phyloP scores from a whole-genome alignment of 2,888 invertebrate species.

The Brachylomia viminalis region DNA sequence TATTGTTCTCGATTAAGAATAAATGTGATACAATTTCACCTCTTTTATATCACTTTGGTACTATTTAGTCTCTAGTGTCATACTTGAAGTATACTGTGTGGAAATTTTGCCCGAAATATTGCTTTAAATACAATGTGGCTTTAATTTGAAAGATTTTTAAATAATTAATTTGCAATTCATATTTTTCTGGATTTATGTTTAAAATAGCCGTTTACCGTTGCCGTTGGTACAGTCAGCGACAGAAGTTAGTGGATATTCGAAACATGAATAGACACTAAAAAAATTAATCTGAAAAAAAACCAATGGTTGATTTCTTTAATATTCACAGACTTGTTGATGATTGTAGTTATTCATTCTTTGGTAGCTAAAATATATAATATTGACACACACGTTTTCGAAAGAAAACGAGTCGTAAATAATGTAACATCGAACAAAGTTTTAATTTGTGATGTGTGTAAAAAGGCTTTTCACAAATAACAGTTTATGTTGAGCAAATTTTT shows the following conservation, averaged over 20 bases:
- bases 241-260: neutral
- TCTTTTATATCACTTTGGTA: slow-evolving; percentile 47
- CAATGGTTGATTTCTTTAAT: neutral
- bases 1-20: slow-evolving; percentile 47
- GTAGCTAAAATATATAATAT: slow-evolving; percentile 46
- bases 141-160: slow-evolving; percentile 13
- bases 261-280: neutral
- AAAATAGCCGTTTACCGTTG: neutral
- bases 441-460: slow-evolving; percentile 2
- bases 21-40: slow-evolving; percentile 37
- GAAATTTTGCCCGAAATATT: slow-evolving; percentile 40
- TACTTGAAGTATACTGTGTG: slow-evolving; percentile 43
- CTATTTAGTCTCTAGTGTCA: slow-evolving; percentile 58
- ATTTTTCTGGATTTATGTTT: neutral
- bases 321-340: neutral
- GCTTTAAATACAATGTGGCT: slow-evolving; percentile 19
- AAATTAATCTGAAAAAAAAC: neutral
- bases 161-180: neutral
- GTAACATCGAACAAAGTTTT: neutral
- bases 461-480: slow-evolving; percentile 17
- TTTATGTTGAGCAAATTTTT: slow-evolving; percentile 39
- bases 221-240: neutral
- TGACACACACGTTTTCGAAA: slow-evolving; percentile 11
- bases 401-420: neutral
- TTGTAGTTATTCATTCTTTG: slow-evolving; percentile 37